Conservation (phyloP, 2,797 vertebrate species). For the Neoniphon sammara region DNA sequence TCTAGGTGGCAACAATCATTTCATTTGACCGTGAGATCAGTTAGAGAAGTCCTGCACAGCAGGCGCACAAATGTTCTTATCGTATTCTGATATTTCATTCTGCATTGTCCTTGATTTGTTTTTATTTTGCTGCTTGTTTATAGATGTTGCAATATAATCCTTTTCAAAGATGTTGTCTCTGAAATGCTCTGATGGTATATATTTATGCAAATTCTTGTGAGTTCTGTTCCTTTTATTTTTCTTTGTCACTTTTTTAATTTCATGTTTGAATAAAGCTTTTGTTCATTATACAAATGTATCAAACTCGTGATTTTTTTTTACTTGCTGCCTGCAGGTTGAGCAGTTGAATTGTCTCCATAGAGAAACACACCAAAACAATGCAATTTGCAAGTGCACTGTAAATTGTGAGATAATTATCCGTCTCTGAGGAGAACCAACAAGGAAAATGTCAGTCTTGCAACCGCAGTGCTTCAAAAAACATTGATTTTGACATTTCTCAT, state of each 20-base stretch:
- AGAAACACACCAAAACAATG: not conserved
- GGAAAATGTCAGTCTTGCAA: conserved; percentile 23
- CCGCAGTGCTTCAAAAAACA: not conserved
- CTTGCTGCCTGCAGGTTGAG: not conserved
- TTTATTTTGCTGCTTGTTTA: conserved; percentile 73
- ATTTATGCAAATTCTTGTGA: conserved; percentile 83
- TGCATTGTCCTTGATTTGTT: conserved; percentile 62
- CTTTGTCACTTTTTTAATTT: conserved; percentile 67
- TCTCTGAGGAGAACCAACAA: conserved; percentile 31
- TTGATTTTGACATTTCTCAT: not conserved
- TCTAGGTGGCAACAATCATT: conserved; percentile 65
- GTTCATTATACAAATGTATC: conserved; percentile 61
- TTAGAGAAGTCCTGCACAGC: conserved; percentile 54
- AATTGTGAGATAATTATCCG: conserved; percentile 45
- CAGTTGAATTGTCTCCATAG: conserved; percentile 29
- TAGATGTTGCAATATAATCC: conserved; percentile 68
- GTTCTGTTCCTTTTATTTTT: conserved; percentile 62
- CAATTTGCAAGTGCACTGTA: conserved; percentile 31
- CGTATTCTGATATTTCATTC: conserved; percentile 55
- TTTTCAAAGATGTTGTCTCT: conserved; percentile 71
- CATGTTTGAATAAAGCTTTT: conserved; percentile 82
- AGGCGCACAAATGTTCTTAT: conserved; percentile 51
- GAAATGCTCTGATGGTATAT: conserved; percentile 78
- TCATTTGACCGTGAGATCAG: conserved; percentile 42
- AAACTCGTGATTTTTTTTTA: not conserved